Evolutionary conservation across 2,888 invertebrate genomes (phyloP).

Genomic region (Cephonodes hylas): DNA sequence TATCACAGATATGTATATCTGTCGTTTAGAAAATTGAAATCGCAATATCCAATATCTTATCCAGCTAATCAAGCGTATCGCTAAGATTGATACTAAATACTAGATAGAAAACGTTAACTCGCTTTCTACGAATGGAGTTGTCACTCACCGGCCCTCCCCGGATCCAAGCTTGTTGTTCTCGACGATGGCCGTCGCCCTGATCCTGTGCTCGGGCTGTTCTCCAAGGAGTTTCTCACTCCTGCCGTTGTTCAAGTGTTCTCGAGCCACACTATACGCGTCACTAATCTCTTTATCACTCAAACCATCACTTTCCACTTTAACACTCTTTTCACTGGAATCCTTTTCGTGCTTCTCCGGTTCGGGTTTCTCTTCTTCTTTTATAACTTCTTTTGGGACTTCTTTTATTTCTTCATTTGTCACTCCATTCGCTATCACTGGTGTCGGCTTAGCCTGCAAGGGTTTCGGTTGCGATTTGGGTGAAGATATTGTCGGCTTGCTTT

Average conservation of each 20-base stretch:
- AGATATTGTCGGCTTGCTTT: constrained; percentile 71
- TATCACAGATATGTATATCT: no score
- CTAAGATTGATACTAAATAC: neutral
- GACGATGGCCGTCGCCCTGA: constrained; percentile 82
- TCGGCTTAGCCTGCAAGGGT: constrained; percentile 71
- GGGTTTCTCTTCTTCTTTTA: constrained; percentile 46
- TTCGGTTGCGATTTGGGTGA: constrained; percentile 73
- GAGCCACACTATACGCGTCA: constrained; percentile 68
- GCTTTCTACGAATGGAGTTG: neutral
- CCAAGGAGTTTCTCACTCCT: constrained; percentile 88
- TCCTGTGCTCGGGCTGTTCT: constrained; percentile 81
- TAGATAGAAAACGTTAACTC: neutral
- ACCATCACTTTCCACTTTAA: constrained; percentile 61
- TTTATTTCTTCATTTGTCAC: constrained; percentile 49
- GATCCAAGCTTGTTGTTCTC: constrained; percentile 82
- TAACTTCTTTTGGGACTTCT: constrained; percentile 30
- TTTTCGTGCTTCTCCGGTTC: constrained; percentile 69
- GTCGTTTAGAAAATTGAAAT: no score
- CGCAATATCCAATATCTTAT: neutral
- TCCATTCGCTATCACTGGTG: constrained; percentile 72
- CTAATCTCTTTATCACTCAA: constrained; percentile 73
- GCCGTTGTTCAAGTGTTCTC: constrained; percentile 82
- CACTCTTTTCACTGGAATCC: constrained; percentile 71
- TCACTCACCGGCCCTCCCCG: constrained; percentile 80
- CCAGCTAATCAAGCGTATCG: neutral